Base-by-base conservation (phyloP, 2,113 vertebrate species). In the Aythya baeri region DNA sequence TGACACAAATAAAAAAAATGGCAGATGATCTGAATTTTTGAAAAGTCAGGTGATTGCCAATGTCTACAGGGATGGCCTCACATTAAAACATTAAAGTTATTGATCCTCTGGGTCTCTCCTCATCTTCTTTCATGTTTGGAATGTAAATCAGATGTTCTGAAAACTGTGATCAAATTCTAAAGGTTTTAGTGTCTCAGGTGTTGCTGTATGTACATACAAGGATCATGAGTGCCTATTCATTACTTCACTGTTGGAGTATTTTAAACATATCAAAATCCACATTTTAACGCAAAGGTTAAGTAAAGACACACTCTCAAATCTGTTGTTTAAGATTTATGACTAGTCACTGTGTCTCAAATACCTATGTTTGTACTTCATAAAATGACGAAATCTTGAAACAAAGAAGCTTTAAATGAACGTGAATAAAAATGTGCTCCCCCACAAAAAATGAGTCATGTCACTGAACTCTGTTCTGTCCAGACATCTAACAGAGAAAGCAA, bases 281-380 rank as follows among this genome's bases (percentile, higher is more conserved):
- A 46, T 23, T 83, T 83, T 55, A 94, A 62, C 61, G 87, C 32
- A 95, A 86, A 94, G 75, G 82, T 89, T 89, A 92, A 91, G 44
- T 76, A 75, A 93, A 94, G 87, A 58, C 41, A 68, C 52, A 27
- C 18, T 66, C 46, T 22, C 57, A 81, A 92, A 89, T 89, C 81
- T 79, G 77, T 50, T 62, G 76, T 77, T 78, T 81, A 88, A 93
- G 73, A 92, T 12, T 34, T 89, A 65, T 7, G 78, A 43, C 88
- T 52, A 81, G 32, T 44, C 78, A 73, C 76, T 73, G 34, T 83
- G 58, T 41, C 57, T 79, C 41, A 76, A 87, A 77, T 66, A 71
- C 22, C 63, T 92, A 87, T 74, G 43, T 63, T 32, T 20, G 34
- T 86, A 43, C 43, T 61, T 86, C 71, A 92, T 72, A 86, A 92